Conservation (phyloP, 2,113 vertebrate species). For the Daboia siamensis region DNA sequence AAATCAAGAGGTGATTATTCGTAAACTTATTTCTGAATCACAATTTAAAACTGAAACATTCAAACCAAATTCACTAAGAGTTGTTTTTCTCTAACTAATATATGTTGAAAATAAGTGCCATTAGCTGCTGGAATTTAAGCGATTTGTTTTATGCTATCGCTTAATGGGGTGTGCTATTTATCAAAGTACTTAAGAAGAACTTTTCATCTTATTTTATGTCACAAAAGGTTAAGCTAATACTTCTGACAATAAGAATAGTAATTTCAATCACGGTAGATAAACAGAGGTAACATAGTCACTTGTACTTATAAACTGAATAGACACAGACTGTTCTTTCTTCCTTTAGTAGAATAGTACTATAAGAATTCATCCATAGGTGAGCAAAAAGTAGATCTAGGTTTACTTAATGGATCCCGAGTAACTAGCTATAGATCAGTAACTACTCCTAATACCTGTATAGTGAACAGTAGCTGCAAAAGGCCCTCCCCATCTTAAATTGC, state of each 20-base stretch:
- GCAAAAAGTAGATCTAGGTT: background rate
- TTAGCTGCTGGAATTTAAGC: slow-evolving; percentile 8
- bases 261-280: slow-evolving; percentile 24
- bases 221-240: slow-evolving; percentile 15
- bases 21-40: background rate
- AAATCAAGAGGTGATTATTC: background rate
- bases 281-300: slow-evolving; percentile 19
- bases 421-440: background rate
- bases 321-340: slow-evolving; percentile 39
- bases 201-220: slow-evolving; percentile 39
- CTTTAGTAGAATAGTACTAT: slow-evolving; percentile 14
- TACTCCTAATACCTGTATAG: background rate
- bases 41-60: slow-evolving; percentile 3
- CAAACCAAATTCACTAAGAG: background rate
- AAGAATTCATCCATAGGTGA: background rate
- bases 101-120: background rate
- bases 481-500: background rate
- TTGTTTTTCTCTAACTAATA: background rate
- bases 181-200: slow-evolving; percentile 23
- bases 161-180: slow-evolving; percentile 40
- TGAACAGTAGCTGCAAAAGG: background rate
- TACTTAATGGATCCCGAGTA: background rate
- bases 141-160: slow-evolving; percentile 28
- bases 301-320: slow-evolving; percentile 7
- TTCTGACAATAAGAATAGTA: slow-evolving; percentile 34